phyloP scores from a whole-genome alignment of 2,797 vertebrate species.

The Coccyzus lansbergi region DNA sequence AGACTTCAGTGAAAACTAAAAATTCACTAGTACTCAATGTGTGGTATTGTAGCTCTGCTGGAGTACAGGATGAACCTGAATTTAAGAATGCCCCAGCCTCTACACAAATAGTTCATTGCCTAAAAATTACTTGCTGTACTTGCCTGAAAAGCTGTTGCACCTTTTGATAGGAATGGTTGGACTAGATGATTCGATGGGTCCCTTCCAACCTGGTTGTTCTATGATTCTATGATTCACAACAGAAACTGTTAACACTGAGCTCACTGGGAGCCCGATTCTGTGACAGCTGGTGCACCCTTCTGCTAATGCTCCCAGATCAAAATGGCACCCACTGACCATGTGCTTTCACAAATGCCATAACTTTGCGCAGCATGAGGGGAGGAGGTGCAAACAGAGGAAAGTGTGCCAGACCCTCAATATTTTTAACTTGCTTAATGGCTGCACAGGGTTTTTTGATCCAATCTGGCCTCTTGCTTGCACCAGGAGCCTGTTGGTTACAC shows the following conservation, averaged over 20 bases:
- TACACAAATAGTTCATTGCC: not conserved
- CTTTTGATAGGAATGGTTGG: too few species aligned
- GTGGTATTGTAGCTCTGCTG: not conserved
- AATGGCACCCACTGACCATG: constrained; percentile 7
- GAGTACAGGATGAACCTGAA: not conserved
- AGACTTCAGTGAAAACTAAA: not conserved
- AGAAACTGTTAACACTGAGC: not conserved
- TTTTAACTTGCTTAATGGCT: not conserved
- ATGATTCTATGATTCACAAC: too few species aligned
- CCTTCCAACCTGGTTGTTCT: too few species aligned
- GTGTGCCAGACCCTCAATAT: not conserved
- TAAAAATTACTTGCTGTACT: not conserved
- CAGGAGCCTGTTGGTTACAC: not conserved
- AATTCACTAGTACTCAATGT: not conserved
- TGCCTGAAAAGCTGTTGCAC: not conserved
- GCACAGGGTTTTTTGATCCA: not conserved
- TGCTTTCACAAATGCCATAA: not conserved
- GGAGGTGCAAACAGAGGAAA: not conserved
- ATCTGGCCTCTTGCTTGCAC: not conserved
- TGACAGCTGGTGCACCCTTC: not conserved
- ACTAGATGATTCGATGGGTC: too few species aligned
- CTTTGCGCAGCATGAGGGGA: not conserved
- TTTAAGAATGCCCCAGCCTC: not conserved
- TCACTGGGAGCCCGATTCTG: not conserved
- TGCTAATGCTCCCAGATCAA: not conserved